Evolutionary conservation across 2,888 invertebrate genomes (phyloP).

Genomic region (Shargacucullia verbasci): DNA sequence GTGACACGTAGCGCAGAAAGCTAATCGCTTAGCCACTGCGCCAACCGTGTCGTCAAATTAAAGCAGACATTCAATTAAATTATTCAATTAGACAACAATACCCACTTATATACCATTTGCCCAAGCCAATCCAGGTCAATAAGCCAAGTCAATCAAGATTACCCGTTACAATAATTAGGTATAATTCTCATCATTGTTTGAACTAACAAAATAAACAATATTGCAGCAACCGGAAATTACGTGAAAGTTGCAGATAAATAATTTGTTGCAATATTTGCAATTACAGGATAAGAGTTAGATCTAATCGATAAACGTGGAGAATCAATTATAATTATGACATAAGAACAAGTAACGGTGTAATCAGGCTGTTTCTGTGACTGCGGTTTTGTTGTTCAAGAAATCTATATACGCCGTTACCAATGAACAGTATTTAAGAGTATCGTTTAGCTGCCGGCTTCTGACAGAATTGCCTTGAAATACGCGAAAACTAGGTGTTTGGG

Average conservation of each 20-base stretch:
- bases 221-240: constrained; percentile 27
- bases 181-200: constrained; percentile 27
- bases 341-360: constrained; percentile 2
- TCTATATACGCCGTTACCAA: too few species aligned
- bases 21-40: too few species aligned
- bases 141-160: background rate
- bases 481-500: too few species aligned
- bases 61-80: too few species aligned
- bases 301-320: constrained; percentile 20
- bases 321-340: constrained; percentile 13
- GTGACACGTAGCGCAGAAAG: too few species aligned
- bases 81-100: too few species aligned
- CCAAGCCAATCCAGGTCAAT: constrained; percentile 5
- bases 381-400: too few species aligned
- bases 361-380: background rate
- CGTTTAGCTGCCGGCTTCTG: too few species aligned
- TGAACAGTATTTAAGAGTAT: too few species aligned
- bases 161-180: constrained; percentile 22
- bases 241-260: constrained; percentile 33
- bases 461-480: too few species aligned
- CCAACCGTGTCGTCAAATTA: too few species aligned
- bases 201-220: constrained; percentile 6
- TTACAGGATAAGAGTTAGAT: constrained; percentile 33
- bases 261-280: constrained; percentile 11
- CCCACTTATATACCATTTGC: too few species aligned